These are phyloP conservation scores for Drosophila affinis DNA, from an alignment of 2,888 invertebrate genomes.

Conservation along the genomic window DNA sequence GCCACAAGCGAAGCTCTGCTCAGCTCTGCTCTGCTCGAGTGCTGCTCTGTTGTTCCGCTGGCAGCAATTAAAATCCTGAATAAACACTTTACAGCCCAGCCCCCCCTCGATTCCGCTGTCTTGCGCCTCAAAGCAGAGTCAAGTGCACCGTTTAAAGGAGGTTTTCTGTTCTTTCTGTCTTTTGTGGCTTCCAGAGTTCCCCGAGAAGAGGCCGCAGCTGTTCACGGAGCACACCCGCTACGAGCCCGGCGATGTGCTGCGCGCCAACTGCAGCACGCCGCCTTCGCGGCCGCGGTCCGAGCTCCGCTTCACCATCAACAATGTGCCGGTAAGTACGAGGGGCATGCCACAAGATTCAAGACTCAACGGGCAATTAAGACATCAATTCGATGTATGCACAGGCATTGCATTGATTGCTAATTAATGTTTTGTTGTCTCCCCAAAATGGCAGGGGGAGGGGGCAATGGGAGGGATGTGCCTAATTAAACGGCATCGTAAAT, in stretches of 20 bases:
- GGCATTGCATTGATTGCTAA: conserved; percentile 42
- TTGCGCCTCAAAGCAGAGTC: neutral
- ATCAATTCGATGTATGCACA: conserved; percentile 36
- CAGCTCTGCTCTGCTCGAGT: neutral
- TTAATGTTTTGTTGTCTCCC: conserved; percentile 26
- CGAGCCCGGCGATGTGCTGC: conserved; percentile 89
- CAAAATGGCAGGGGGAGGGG: neutral
- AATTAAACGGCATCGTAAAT: conserved; percentile 75
- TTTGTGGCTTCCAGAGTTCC: conserved; percentile 86
- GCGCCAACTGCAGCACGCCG: conserved; percentile 91
- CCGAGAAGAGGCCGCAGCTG: conserved; percentile 88
- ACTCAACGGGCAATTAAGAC: conserved; percentile 41
- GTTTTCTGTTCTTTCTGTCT: neutral
- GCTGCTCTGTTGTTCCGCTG: neutral
- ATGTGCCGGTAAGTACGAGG: conserved; percentile 88
- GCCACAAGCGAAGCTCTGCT: conserved; percentile 1
- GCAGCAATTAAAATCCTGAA: conserved; percentile 15
- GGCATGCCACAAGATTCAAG: neutral
- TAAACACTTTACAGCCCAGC: neutral
- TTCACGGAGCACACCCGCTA: conserved; percentile 89
- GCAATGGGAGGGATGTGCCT: conserved; percentile 29
- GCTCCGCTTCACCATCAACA: conserved; percentile 90
- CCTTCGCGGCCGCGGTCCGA: conserved; percentile 89
- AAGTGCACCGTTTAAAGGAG: neutral
- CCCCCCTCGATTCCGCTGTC: neutral